phyloP scores from a whole-genome alignment of 92 coral and sea anemone species.

The Porites lobata region DNA sequence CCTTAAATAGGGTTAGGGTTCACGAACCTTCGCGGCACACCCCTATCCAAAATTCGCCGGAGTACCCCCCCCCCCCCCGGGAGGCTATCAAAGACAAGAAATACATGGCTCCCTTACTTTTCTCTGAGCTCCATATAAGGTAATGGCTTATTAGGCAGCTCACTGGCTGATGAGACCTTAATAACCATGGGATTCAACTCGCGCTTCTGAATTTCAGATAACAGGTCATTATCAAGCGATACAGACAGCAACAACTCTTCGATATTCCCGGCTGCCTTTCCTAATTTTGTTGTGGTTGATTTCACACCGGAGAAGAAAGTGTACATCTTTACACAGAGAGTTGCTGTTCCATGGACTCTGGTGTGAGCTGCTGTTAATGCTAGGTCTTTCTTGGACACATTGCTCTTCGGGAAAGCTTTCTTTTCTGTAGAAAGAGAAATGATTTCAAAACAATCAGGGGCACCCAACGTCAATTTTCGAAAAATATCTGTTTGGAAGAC shows the following conservation, averaged over 20 bases:
- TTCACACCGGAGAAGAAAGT: conserved; percentile 86
- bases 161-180: conserved; percentile 83
- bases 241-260: conserved; percentile 88
- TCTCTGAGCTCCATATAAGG: conserved; percentile 75
- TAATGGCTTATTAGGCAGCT: conserved; percentile 88
- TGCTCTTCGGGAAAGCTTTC: conserved; percentile 16
- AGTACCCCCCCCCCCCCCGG: too few relatives aligned
- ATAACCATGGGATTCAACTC: conserved; percentile 95
- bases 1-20: too few relatives aligned
- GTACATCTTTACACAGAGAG: conserved; percentile 78
- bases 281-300: conserved; percentile 73
- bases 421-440: conserved; percentile 16
- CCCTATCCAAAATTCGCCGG: too few relatives aligned
- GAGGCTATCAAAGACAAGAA: too few relatives aligned
- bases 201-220: conserved; percentile 82
- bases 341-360: conserved; percentile 81
- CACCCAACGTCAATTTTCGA: too few relatives aligned
- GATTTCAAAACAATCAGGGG: not conserved
- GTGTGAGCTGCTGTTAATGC: conserved; percentile 74
- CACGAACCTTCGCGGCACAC: too few relatives aligned
- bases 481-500: too few relatives aligned
- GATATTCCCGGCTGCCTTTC: conserved; percentile 74
- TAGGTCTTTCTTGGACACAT: conserved; percentile 59
- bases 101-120: conserved; percentile 71
- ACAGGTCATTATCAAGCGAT: conserved; percentile 79